phyloP scores from a whole-genome alignment of 2,888 invertebrate genomes.

The Chaetogeoica ovagalla region DNA sequence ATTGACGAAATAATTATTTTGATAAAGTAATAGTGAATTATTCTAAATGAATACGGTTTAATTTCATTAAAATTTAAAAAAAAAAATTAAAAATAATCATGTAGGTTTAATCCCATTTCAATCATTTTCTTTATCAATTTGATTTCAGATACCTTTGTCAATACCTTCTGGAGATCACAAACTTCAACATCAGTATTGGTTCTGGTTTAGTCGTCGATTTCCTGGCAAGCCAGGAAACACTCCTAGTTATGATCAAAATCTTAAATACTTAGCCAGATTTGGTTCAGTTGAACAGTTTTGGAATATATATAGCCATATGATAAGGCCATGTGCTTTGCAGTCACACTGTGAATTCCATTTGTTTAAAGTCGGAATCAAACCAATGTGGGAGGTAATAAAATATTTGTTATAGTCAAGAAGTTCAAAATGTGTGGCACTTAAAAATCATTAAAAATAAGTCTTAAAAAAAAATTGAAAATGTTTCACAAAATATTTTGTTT shows the following conservation, averaged over 20 bases:
- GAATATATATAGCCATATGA: slow-evolving; percentile 89
- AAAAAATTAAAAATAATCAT: no score
- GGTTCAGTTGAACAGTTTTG: slow-evolving; percentile 97
- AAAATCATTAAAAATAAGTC: no score
- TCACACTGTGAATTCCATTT: slow-evolving; percentile 93
- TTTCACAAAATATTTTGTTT: no score
- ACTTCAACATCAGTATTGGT: slow-evolving; percentile 88
- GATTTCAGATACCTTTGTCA: slow-evolving; percentile 66
- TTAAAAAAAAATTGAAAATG: no score
- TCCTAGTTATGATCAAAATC: slow-evolving; percentile 73
- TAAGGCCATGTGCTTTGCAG: slow-evolving; percentile 85
- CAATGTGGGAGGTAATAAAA: slow-evolving; percentile 88
- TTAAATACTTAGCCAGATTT: slow-evolving; percentile 85
- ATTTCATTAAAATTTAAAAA: no score
- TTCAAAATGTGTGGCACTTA: no score
- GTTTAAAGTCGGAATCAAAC: slow-evolving; percentile 97
- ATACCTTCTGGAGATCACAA: slow-evolving; percentile 86
- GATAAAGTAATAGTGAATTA: no score
- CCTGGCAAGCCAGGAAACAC: slow-evolving; percentile 65
- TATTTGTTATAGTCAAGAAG: background rate
- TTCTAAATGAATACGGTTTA: no score
- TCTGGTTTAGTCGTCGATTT: slow-evolving; percentile 79
- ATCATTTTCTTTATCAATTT: slow-evolving; percentile 1
- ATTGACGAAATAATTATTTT: no score
- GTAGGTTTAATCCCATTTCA: background rate